phyloP scores from a whole-genome alignment of 2,113 vertebrate species.

The Antechinus flavipes region DNA sequence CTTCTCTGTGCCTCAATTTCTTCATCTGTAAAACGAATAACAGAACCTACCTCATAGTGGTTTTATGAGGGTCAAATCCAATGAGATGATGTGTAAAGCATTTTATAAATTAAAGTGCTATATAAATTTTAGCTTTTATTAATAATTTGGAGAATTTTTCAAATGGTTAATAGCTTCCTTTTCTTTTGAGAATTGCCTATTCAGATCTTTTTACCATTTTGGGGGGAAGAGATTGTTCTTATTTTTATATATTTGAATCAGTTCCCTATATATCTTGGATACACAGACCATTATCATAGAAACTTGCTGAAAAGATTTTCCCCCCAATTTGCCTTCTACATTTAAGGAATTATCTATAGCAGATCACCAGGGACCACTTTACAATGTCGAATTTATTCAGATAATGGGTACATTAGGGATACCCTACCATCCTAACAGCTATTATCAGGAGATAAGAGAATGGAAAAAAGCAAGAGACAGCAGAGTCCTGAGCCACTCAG shows the following conservation, averaged over 20 bases:
- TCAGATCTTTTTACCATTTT: not conserved
- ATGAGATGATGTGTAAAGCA: not conserved
- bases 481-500: not conserved
- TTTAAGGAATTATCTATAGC: not conserved
- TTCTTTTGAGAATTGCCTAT: not conserved
- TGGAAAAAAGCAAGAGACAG: not conserved
- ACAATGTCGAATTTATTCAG: not conserved
- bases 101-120: not conserved
- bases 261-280: not conserved
- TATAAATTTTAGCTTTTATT: not conserved
- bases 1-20: not conserved
- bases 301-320: not conserved
- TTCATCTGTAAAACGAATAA: not conserved
- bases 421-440: not conserved
- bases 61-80: not conserved
- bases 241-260: not conserved
- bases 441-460: not conserved
- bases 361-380: not conserved
- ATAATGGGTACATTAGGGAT: not conserved
- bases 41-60: not conserved
- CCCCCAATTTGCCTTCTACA: not conserved
- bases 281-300: not conserved
- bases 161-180: not conserved
- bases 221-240: not conserved
- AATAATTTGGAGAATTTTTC: not conserved